phyloP scores from a whole-genome alignment of 2,888 invertebrate genomes.

The Agriopis leucophaearia region DNA sequence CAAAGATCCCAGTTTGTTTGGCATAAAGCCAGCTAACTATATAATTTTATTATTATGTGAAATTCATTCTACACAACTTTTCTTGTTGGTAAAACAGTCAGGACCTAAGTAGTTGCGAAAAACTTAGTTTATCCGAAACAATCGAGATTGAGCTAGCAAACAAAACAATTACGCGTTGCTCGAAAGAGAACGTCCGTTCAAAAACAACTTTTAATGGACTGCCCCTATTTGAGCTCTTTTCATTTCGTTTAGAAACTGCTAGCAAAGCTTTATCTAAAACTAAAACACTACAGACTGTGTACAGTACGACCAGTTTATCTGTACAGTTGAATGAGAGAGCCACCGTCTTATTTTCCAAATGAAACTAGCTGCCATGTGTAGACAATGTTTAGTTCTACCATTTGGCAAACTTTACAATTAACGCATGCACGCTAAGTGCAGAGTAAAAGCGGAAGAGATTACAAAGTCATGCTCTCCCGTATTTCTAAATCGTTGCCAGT shows the following conservation, averaged over 20 bases:
- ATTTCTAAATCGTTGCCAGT: slow-evolving; percentile 5
- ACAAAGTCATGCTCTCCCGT: background rate
- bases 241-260: slow-evolving; percentile 4
- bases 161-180: slow-evolving; percentile 27
- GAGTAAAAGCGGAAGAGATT: background rate
- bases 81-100: no score
- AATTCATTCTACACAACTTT: no score
- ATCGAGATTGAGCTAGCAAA: background rate
- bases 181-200: slow-evolving; percentile 29
- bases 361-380: background rate
- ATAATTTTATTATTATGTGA: no score
- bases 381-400: background rate
- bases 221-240: background rate
- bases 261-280: slow-evolving; percentile 8
- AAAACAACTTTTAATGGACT: slow-evolving; percentile 37
- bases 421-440: background rate
- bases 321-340: background rate
- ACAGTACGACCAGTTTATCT: background rate
- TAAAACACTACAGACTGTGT: background rate
- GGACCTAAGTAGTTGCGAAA: background rate
- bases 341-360: background rate
- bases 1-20: no score
- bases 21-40: no score
- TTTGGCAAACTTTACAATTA: background rate
- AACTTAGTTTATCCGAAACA: background rate